Percentiles rank a stretch among this genome's conserved stretches.
Conservation (phyloP, 2,113 vertebrate genomes). For the Melanerpes formicivorus region DNA sequence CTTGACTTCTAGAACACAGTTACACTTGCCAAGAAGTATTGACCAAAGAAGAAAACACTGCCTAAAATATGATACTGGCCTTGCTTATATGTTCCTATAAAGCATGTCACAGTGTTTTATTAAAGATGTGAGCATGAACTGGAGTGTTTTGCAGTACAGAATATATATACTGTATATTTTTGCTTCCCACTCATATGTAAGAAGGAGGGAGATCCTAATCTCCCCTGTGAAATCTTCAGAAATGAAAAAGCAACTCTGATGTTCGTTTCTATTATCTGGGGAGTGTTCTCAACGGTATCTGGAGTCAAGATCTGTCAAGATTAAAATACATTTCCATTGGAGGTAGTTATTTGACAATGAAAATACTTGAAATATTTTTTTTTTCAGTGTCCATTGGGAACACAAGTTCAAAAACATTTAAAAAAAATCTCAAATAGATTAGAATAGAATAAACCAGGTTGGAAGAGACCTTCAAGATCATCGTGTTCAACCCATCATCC, state of each 20-base stretch:
- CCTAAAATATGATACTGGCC: neutral
- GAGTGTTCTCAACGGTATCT: neutral
- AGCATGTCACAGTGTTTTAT: neutral
- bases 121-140: neutral
- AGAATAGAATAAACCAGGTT: too few species aligned
- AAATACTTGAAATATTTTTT: neutral
- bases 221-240: neutral
- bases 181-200: neutral
- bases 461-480: too few species aligned
- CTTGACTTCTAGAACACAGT: neutral
- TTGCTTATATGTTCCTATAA: neutral
- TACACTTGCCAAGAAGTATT: neutral
- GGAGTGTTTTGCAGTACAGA: neutral
- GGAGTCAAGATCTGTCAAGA: neutral
- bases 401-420: neutral
- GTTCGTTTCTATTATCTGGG: neutral
- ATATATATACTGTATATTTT: rapidly evolving
- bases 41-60: neutral
- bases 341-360: neutral
- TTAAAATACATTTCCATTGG: neutral
- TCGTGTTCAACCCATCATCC: too few species aligned
- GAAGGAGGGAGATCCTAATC: neutral
- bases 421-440: neutral
- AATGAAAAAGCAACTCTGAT: neutral
- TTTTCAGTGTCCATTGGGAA: neutral